Evolutionary conservation across 2,113 vertebrate genomes (phyloP).

Genomic region (Oncorhynchus clarkii): DNA sequence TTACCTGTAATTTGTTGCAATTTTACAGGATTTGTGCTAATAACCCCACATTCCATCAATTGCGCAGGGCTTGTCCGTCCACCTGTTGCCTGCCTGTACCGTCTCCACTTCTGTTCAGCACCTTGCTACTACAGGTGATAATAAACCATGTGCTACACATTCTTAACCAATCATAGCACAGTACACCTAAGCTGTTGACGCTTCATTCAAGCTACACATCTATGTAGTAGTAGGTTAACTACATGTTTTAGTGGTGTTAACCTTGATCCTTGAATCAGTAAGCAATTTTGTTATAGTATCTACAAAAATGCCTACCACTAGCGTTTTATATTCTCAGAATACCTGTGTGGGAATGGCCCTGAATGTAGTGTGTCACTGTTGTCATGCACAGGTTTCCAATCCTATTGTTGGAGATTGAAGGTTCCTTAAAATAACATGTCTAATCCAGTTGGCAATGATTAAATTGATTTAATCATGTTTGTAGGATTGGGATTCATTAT

Average conservation of each 20-base stretch:
- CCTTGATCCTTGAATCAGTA: too few species aligned
- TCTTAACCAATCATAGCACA: constrained; percentile 1
- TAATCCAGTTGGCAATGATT: constrained; percentile 25
- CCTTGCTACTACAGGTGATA: background rate
- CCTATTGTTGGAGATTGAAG: constrained; percentile 31
- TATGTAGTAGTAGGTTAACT: background rate
- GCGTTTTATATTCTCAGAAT: background rate
- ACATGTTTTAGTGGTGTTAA: too few species aligned
- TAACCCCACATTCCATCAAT: background rate
- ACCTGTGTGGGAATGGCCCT: background rate
- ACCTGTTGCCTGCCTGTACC: too few species aligned
- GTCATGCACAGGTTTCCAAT: constrained; percentile 15
- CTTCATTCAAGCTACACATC: background rate
- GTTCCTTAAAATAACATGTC: constrained; percentile 46
- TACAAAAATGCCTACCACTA: too few species aligned
- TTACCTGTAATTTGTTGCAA: background rate
- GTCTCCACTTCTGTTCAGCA: background rate
- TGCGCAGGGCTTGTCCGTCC: background rate
- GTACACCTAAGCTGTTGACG: background rate
- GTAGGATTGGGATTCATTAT: constrained; percentile 15
- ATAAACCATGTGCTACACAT: background rate
- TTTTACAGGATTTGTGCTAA: too few species aligned
- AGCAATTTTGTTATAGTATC: too few species aligned
- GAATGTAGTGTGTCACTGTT: background rate
- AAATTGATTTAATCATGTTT: constrained; percentile 14